Percentiles rank a stretch among this genome's conserved stretches.
phyloP scores from a whole-genome alignment of 2,113 vertebrate genomes.

The Scopus umbretta region DNA sequence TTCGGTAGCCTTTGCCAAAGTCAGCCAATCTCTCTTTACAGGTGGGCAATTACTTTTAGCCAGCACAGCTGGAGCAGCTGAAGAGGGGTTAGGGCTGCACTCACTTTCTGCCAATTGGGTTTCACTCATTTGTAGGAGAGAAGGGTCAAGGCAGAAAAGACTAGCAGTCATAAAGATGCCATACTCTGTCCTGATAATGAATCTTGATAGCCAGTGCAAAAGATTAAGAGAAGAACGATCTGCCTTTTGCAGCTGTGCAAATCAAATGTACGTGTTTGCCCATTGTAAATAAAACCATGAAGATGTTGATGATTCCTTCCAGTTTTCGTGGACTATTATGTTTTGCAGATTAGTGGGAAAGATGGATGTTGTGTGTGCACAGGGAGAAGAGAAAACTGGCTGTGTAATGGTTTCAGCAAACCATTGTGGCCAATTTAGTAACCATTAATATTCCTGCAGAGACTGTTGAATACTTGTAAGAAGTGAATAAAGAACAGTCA shows the following conservation, averaged over 20 bases:
- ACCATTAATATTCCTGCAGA: not conserved
- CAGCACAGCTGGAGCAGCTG: not conserved
- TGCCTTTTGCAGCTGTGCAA: not conserved
- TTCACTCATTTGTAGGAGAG: not conserved
- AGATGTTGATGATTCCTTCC: not conserved
- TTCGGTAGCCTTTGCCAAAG: not conserved
- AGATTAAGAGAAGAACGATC: not conserved
- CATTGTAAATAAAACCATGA: not conserved
- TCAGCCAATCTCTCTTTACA: not conserved
- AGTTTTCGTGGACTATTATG: not conserved
- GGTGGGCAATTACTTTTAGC: not conserved
- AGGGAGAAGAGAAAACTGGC: not conserved
- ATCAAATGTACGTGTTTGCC: not conserved
- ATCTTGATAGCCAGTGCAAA: not conserved
- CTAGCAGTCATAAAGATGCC: not conserved
- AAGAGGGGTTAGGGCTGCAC: not conserved
- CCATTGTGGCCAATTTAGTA: not conserved
- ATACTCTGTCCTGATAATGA: not conserved
- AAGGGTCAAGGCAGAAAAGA: not conserved
- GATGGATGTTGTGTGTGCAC: not conserved
- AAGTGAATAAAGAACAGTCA: not conserved
- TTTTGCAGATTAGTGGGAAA: not conserved
- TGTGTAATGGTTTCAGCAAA: not conserved
- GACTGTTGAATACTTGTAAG: not conserved
- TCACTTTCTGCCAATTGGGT: not conserved